Evolutionary conservation across 2,113 vertebrate species (phyloP), one percentile per base, ranked within the genome.

Genomic region (Mesoclemmys tuberculata): DNA sequence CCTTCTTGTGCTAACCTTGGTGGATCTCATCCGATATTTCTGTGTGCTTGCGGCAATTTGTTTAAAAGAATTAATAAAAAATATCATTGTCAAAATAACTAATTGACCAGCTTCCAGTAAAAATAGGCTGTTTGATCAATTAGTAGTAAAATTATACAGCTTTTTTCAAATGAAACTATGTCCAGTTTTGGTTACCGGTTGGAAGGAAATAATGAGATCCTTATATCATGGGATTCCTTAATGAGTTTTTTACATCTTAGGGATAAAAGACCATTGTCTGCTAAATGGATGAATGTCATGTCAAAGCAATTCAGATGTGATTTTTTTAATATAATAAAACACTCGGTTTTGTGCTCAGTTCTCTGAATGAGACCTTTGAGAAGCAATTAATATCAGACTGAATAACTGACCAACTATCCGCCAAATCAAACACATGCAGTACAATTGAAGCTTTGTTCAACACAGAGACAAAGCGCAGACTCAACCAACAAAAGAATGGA

Each of bases 351-450:
- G 85, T 96, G 71, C 84, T 92, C 92, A 80, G 91, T 84, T 89
- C 92, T 94, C 87, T 96, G 89, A 75, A 96, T 89, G 83, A 41
- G 77, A 91, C 93, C 75, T 96, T 89, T 96, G 92, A 97, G 97
- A 97, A 97, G 74, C 80, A 92, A 95, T 97, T 97, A 96, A 95
- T 96, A 96, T 94, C 88, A 92, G 84, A 97, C 88, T 95, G 95
- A 97, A 97, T 92, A 95, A 95, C 31, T 85, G 91, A 90, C 85
- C 74, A 90, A 85, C 93, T 93, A 93, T 97, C 96, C 97, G 93
- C 93, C 84, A 96, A 88, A 93, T 96, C 85, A 94, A 96, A 77
- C 71, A 90, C 82, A 89, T 97, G 96, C 86, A 94, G 87, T 93
- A 96, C 71, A 97, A 97, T 93, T 90, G 71, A 90, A 56, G 80